phyloP scores from a whole-genome alignment of 2,888 invertebrate genomes.

The Anoplius nigerrimus region DNA sequence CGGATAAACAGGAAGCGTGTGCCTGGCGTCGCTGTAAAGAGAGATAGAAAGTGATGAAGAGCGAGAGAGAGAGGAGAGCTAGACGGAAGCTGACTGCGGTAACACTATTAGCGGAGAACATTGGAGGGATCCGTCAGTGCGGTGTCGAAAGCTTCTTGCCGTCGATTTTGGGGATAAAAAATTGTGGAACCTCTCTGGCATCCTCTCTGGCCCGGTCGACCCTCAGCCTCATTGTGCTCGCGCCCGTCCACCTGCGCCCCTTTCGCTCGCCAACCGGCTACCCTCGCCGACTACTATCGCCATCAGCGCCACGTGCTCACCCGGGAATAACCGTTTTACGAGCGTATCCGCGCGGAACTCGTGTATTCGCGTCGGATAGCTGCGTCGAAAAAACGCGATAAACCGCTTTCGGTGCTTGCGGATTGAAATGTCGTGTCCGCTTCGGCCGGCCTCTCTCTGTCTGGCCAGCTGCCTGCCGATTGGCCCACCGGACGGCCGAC shows the following conservation, averaged over 20 bases:
- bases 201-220: neutral
- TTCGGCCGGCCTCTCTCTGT: slow-evolving; percentile 13
- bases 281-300: slow-evolving; percentile 32
- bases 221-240: neutral
- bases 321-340: slow-evolving; percentile 59
- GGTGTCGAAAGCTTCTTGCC: slow-evolving; percentile 31
- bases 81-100: slow-evolving; percentile 28
- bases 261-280: neutral
- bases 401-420: slow-evolving; percentile 60
- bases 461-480: slow-evolving; percentile 18
- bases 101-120: slow-evolving; percentile 34
- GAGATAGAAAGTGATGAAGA: slow-evolving; percentile 9
- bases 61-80: slow-evolving; percentile 12
- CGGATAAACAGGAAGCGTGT: neutral
- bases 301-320: slow-evolving; percentile 54
- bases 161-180: slow-evolving; percentile 32
- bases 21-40: neutral
- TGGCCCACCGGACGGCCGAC: slow-evolving; percentile 24
- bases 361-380: slow-evolving; percentile 45
- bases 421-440: slow-evolving; percentile 59
- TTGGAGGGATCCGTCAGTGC: slow-evolving; percentile 21
- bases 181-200: neutral
- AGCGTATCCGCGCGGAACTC: slow-evolving; percentile 53
- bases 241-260: slow-evolving; percentile 14
- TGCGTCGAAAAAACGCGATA: slow-evolving; percentile 50